phyloP scores from a whole-genome alignment of 1,140 invertebrate species.

The Drosophila parvula region DNA sequence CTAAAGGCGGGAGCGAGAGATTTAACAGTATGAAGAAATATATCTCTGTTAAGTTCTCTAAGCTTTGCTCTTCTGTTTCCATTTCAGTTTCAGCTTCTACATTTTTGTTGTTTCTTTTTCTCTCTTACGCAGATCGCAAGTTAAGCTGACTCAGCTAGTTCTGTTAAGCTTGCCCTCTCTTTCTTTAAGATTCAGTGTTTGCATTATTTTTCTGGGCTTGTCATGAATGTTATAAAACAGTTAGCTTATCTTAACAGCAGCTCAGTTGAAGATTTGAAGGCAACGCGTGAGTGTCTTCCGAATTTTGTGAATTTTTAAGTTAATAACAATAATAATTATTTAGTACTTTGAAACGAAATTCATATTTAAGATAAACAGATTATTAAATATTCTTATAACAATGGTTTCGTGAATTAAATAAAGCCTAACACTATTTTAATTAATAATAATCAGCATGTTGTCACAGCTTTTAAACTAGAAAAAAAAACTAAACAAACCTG shows the following conservation, averaged over 20 bases:
- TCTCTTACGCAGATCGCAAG: background rate
- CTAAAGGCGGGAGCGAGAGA: background rate
- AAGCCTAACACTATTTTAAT: background rate
- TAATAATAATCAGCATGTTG: conserved; percentile 34
- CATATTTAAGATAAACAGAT: no score
- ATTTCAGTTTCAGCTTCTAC: background rate
- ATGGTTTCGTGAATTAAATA: no score
- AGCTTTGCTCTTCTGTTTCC: background rate
- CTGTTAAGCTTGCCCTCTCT: conserved; percentile 8
- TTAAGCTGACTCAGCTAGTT: conserved; percentile 3
- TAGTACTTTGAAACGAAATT: no score
- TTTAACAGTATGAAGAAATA: background rate
- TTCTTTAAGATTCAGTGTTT: background rate
- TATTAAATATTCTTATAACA: background rate
- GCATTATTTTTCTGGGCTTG: background rate
- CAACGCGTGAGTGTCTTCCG: conserved; percentile 33
- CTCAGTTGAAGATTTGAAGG: conserved; percentile 26
- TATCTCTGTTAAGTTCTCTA: conserved; percentile 8
- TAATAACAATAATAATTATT: background rate
- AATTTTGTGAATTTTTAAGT: background rate
- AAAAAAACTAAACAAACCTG: background rate
- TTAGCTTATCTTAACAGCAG: conserved; percentile 22
- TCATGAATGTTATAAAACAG: conserved; percentile 44
- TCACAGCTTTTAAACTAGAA: conserved; percentile 10
- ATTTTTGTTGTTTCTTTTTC: background rate